These are phyloP conservation scores for Aphrocallistes beatrix DNA, from an alignment of 37 sponge, comb jelly and placozoan species.

Conservation along the genomic window DNA sequence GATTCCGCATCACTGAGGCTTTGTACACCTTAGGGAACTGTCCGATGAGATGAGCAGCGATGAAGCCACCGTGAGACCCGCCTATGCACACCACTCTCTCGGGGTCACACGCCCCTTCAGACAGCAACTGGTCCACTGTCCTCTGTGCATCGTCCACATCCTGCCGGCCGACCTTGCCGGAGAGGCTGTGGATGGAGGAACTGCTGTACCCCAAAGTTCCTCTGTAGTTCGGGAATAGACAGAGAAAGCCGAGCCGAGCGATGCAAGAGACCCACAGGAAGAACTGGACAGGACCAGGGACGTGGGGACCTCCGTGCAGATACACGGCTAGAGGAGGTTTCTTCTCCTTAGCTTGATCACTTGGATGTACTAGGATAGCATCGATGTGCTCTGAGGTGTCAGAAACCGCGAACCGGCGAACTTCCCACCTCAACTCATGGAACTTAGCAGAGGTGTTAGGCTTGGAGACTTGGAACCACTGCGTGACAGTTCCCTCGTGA, in stretches of 20 bases:
- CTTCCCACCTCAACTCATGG: slow-evolving; percentile 24
- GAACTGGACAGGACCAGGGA: slow-evolving; percentile 31
- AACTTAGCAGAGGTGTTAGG: background rate
- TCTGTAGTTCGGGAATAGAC: slow-evolving; percentile 60
- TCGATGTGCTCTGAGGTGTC: background rate
- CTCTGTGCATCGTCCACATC: slow-evolving; percentile 88
- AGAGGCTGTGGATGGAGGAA: slow-evolving; percentile 42
- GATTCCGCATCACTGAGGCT: slow-evolving; percentile 74
- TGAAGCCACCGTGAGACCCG: slow-evolving; percentile 96
- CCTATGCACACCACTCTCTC: slow-evolving; percentile 62
- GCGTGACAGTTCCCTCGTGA: background rate
- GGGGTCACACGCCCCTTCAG: slow-evolving; percentile 33
- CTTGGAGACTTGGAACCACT: background rate
- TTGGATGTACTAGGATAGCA: background rate
- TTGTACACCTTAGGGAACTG: slow-evolving; percentile 87
- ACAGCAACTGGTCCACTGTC: slow-evolving; percentile 40
- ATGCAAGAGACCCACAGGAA: slow-evolving; percentile 28
- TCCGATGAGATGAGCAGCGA: slow-evolving; percentile 70
- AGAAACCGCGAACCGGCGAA: slow-evolving; percentile 1
- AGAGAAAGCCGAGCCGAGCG: slow-evolving; percentile 40
- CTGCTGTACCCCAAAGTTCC: slow-evolving; percentile 82
- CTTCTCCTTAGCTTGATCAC: background rate
- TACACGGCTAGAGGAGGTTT: slow-evolving; percentile 36
- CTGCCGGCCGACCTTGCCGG: slow-evolving; percentile 69
- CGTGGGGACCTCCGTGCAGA: slow-evolving; percentile 78